Evolutionary conservation across 2,888 invertebrate genomes (phyloP).

Genomic region (Melanophora roralis): DNA sequence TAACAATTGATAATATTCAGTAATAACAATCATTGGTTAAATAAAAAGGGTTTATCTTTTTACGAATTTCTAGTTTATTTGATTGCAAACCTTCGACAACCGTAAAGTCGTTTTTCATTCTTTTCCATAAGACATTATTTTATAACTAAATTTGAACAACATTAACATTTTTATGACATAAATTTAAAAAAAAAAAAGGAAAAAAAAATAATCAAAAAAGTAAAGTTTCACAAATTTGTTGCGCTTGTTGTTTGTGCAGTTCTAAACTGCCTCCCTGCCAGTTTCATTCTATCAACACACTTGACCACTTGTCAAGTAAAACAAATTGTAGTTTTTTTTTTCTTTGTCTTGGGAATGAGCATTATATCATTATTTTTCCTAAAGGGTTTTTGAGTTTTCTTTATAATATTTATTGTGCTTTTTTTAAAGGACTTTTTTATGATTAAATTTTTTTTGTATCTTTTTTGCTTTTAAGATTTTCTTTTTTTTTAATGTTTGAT

Average conservation of each 20-base stretch:
- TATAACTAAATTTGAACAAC: conserved; percentile 55
- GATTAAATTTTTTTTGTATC: conserved; percentile 35
- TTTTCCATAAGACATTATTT: conserved; percentile 54
- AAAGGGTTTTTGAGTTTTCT: conserved; percentile 40
- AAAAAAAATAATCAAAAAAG: conserved; percentile 27
- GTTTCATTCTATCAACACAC: conserved; percentile 52
- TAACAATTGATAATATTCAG: conserved; percentile 39
- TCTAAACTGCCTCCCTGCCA: conserved; percentile 6
- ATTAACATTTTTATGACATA: conserved; percentile 62
- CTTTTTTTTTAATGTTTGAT: neutral
- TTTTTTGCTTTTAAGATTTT: conserved; percentile 10
- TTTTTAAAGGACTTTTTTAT: conserved; percentile 51
- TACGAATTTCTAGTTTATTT: neutral
- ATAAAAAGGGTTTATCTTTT: conserved; percentile 38
- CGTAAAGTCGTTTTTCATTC: conserved; percentile 58
- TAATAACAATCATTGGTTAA: conserved; percentile 40
- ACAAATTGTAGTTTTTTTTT: conserved; percentile 47
- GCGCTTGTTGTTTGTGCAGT: conserved; percentile 38
- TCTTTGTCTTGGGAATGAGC: conserved; percentile 5
- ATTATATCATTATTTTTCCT: conserved; percentile 40
- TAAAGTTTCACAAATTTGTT: conserved; percentile 38
- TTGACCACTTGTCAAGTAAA: conserved; percentile 63
- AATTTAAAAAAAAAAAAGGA: conserved; percentile 32
- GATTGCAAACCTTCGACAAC: neutral
- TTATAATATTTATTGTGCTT: conserved; percentile 2